Evolutionary conservation across 2,113 vertebrate genomes (phyloP), one percentile per base, ranked within the genome.

Genomic region (Phylloscopus trochilus): DNA sequence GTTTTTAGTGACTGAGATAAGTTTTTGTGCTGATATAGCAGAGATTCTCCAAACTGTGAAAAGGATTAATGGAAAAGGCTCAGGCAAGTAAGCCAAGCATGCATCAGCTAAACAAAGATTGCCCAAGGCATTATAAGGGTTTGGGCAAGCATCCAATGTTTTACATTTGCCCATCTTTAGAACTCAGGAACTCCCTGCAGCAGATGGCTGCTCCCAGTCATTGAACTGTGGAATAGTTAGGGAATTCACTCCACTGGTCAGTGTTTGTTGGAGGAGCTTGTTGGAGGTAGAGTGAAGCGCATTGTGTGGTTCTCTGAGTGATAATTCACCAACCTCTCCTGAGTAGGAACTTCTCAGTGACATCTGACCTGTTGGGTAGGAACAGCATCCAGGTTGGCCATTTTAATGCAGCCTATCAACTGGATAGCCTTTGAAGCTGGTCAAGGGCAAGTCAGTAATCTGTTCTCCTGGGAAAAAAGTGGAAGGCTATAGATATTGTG

Each of bases 11-110:
- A 26, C 56, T 74, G 83, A 93, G 68, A 28, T 56, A 96, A 80
- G 44, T 95, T 72, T 96, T 93, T 95, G 44, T 93, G 93, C 78
- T 95, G 89, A 94, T 77, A 44, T 26, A 91, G 53, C 91, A 89
- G 72, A 87, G 27, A 62, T 43, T 93, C 87, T 95, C 49, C 89
- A 68, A 82, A 95, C 21, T 79, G 53, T 81, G 72, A 90, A 87
- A 85, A 23, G 20, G 49, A 88, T 89, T 96, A 90, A 89, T 88
- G 73, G 49, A 92, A 94, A 69, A 93, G 39, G 24, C 21, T 94
- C 35, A 63, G 88, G 20, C 15, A 86, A 67, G 78, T n/a, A 41
- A 84, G n/a, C 28, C 3, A 23, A 60, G 43, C 43, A 66, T 1
- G 2, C 46, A 78, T 58, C 53, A 41, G 13, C 59, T 83, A 35